phyloP scores from a whole-genome alignment of 2,797 vertebrate genomes.

The Rhinella marina region DNA sequence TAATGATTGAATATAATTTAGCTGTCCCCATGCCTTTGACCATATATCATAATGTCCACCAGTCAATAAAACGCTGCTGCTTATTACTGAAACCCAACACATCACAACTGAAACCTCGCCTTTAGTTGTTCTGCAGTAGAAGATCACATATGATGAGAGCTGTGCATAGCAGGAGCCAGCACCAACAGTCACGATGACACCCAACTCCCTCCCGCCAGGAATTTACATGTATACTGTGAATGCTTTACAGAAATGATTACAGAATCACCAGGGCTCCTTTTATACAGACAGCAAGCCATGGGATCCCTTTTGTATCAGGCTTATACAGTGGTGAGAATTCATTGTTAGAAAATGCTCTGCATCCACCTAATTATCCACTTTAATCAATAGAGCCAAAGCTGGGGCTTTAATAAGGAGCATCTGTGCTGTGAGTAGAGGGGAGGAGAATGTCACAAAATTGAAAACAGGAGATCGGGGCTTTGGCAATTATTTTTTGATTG shows the following conservation, averaged over 20 bases:
- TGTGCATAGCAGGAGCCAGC: not conserved
- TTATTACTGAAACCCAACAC: not conserved
- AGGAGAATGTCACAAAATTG: not conserved
- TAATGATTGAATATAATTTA: too few species aligned
- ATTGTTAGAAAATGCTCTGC: slow-evolving; percentile 33
- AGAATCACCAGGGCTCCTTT: slow-evolving; percentile 31
- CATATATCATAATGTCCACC: not conserved
- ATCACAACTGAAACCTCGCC: not conserved
- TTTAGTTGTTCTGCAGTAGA: slow-evolving; percentile 4
- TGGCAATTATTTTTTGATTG: not conserved
- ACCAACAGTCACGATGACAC: slow-evolving; percentile 28
- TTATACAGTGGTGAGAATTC: slow-evolving; percentile 7
- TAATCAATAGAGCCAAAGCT: slow-evolving; percentile 41
- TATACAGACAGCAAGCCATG: slow-evolving; percentile 31
- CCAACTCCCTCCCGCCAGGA: not conserved
- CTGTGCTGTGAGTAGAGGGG: slow-evolving; percentile 27
- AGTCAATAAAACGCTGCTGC: not conserved
- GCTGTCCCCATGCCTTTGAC: too few species aligned
- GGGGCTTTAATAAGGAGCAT: slow-evolving; percentile 40
- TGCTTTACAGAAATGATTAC: slow-evolving; percentile 38
- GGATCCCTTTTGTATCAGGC: slow-evolving; percentile 36
- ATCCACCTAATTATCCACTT: slow-evolving; percentile 53
- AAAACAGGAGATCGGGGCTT: not conserved
- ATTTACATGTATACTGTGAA: slow-evolving; percentile 6
- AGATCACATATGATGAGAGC: slow-evolving; percentile 1